Evolutionary conservation across 1,140 invertebrate species (phyloP), one percentile per base, ranked within the genome.

Genomic region (Coelopa frigida): DNA sequence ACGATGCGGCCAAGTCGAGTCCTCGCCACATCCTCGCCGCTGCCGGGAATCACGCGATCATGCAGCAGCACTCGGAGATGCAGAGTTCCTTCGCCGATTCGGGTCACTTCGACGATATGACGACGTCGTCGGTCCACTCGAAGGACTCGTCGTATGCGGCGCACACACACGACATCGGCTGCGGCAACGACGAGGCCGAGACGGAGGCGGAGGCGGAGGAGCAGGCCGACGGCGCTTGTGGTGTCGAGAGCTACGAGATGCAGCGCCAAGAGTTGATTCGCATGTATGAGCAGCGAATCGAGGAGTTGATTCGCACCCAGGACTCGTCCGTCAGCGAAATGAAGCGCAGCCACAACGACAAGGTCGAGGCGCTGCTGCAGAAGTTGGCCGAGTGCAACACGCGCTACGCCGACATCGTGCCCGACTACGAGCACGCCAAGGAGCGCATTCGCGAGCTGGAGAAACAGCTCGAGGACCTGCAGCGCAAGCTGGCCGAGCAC

Each of bases 81-180:
- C 78, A 78, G 57, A 75, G 74, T 29, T 89, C 86, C 3, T 80
- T 86, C 54, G 81, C 85, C 14, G 87, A 90, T 70, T 89, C 87
- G 4, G 87, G 87, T 7, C 84, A 89, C 70, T 89, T 85, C 70
- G 87, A 89, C 67, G 86, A 90, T 70, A 72, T 82, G 33, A 78
- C 78, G 29, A 79, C 79, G 55, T 83, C 81, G 32, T 84, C 83
- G 33, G 69, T 84, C 51, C 77, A 84, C 65, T 85, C 82, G 23
- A 85, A 85, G 68, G 83, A 85, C 53, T 82, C 80, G n/a, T 82
- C 81, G n/a, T 51, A 37, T 33, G 41, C 33, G n/a, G 31, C 38
- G 5, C 60, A 75, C 22, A 76, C 73, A 27, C 74, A 75, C 53
- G 76, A 77, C 54, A 75, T 72, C 23, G 71, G 67, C 24, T 75